Percentiles rank a stretch among this genome's conserved stretches.
Evolutionary conservation across 2,113 vertebrate genomes (phyloP).

Genomic region (Melierax canorus): DNA sequence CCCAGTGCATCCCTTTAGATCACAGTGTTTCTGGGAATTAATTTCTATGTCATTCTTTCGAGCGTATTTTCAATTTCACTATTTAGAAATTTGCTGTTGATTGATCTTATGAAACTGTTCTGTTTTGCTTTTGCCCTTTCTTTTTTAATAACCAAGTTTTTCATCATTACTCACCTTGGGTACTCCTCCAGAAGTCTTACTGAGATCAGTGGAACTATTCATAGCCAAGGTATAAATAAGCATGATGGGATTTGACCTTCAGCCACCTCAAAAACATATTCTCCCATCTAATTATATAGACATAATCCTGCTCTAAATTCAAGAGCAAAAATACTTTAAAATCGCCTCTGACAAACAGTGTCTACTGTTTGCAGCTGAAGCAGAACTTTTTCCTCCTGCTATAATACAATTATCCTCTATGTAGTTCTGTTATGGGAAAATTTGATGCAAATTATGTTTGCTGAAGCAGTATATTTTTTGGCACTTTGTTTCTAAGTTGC

Average conservation of each 20-base stretch:
- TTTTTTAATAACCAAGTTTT: not conserved
- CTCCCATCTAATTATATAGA: not conserved
- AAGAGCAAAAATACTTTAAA: not conserved
- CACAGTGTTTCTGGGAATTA: not conserved
- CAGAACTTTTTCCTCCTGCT: not conserved
- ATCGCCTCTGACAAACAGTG: not conserved
- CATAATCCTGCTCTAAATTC: not conserved
- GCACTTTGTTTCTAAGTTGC: not conserved
- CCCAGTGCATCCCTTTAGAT: not conserved
- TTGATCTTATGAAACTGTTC: not conserved
- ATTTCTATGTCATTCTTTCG: not conserved
- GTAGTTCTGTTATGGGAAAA: not conserved
- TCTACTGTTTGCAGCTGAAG: not conserved
- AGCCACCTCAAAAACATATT: not conserved
- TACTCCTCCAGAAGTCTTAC: not conserved
- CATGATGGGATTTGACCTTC: not conserved
- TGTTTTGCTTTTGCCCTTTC: not conserved
- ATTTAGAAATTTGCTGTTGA: not conserved
- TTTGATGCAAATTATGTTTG: not conserved
- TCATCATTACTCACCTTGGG: not conserved
- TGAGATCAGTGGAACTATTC: conserved; percentile 23
- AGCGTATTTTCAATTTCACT: not conserved
- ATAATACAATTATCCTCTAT: not conserved
- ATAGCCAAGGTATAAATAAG: conserved; percentile 18
- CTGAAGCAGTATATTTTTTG: not conserved